These are phyloP conservation scores for Mellivora capensis DNA, from an alignment of 2,113 vertebrate genomes.

Conservation along the genomic window DNA sequence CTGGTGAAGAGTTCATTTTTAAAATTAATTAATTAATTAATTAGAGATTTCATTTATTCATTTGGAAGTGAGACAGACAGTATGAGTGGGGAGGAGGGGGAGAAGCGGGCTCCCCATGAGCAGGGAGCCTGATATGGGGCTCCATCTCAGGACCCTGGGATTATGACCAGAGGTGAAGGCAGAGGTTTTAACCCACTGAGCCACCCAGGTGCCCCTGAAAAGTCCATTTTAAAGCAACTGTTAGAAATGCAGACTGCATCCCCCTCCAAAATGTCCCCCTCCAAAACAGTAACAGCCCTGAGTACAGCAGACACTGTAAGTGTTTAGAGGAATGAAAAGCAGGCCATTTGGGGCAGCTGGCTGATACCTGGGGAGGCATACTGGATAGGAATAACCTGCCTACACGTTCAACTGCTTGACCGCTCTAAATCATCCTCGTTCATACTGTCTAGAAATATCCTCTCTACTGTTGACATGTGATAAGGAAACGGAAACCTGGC, in stretches of 20 bases:
- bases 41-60: background rate
- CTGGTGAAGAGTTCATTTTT: background rate
- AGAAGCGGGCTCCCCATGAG: background rate
- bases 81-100: too few relatives aligned
- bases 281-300: background rate
- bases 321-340: background rate
- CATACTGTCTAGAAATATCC: background rate
- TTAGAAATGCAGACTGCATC: background rate
- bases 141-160: background rate
- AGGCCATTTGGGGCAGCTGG: background rate
- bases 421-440: background rate
- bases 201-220: background rate
- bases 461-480: background rate
- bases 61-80: background rate
- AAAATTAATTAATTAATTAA: too few relatives aligned
- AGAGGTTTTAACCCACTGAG: background rate
- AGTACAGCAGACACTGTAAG: background rate
- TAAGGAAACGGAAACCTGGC: background rate
- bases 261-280: background rate
- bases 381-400: background rate
- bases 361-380: background rate
- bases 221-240: background rate
- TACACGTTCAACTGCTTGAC: accelerated
- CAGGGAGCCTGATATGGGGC: background rate
- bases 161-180: background rate